Conservation (phyloP, 2,888 invertebrate genomes). For the Nymphalis c-album region DNA sequence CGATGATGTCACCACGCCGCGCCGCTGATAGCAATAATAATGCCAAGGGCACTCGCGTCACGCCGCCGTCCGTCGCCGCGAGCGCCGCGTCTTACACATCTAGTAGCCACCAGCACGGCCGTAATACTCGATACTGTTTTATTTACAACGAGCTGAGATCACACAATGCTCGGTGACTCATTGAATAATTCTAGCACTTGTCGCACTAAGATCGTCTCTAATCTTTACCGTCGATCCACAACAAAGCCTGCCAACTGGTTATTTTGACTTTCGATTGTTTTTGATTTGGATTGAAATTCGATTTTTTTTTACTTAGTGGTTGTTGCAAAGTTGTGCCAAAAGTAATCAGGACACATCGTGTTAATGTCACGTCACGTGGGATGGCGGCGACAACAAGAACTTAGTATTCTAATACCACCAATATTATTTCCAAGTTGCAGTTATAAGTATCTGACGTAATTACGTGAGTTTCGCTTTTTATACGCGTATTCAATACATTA, state of each 20-base stretch:
- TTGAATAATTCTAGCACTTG: background rate
- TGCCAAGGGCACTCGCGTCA: constrained; percentile 65
- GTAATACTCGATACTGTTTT: background rate
- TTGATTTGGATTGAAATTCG: too few species aligned
- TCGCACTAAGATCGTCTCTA: background rate
- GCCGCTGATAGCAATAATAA: constrained; percentile 52
- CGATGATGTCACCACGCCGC: constrained; percentile 46
- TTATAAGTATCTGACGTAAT: background rate
- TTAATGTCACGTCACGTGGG: too few species aligned
- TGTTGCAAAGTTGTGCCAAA: too few species aligned
- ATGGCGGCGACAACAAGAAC: too few species aligned
- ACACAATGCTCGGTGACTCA: constrained; percentile 5
- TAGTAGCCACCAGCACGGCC: background rate
- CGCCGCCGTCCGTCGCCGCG: constrained; percentile 20
- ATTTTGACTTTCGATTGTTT: too few species aligned
- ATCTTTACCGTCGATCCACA: background rate
- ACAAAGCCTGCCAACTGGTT: background rate
- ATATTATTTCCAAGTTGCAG: background rate
- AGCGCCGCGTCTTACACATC: background rate
- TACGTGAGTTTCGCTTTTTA: too few species aligned
- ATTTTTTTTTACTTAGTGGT: too few species aligned
- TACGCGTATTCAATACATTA: background rate
- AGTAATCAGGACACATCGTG: too few species aligned
- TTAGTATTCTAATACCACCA: too few species aligned
- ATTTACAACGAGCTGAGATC: constrained; percentile 2